These are phyloP conservation scores for Neuroterus valhalla DNA, from an alignment of 1,140 invertebrate genomes.

Conservation along the genomic window DNA sequence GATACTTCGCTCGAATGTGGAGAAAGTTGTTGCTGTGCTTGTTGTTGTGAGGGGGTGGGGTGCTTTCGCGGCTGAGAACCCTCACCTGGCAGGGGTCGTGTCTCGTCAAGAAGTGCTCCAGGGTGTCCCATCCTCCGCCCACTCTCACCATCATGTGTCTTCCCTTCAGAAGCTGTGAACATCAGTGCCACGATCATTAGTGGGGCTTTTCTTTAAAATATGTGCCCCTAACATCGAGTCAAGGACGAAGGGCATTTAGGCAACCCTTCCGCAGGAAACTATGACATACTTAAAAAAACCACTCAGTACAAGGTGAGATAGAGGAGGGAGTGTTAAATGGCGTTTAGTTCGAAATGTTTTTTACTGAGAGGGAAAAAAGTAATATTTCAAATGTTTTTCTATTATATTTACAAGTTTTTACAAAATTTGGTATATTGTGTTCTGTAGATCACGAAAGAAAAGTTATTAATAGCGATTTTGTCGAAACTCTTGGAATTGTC, in stretches of 20 bases:
- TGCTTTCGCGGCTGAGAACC: slow-evolving; percentile 76
- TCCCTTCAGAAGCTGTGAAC: slow-evolving; percentile 85
- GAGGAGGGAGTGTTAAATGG: too few relatives aligned
- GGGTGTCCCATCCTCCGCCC: slow-evolving; percentile 93
- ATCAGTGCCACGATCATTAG: slow-evolving; percentile 37
- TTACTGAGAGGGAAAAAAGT: too few relatives aligned
- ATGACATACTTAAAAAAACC: too few relatives aligned
- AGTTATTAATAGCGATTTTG: too few relatives aligned
- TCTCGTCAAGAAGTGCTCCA: slow-evolving; percentile 92
- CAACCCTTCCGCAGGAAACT: neutral
- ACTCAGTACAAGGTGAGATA: too few relatives aligned
- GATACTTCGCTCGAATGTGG: slow-evolving; percentile 84
- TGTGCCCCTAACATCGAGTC: neutral
- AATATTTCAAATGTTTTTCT: too few relatives aligned
- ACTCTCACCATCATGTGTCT: slow-evolving; percentile 95
- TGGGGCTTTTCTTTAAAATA: neutral
- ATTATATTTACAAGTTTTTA: too few relatives aligned
- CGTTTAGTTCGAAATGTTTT: too few relatives aligned
- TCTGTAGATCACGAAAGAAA: too few relatives aligned
- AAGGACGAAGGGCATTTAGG: slow-evolving; percentile 1
- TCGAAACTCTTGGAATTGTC: too few relatives aligned
- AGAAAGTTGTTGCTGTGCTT: slow-evolving; percentile 77
- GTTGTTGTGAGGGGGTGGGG: slow-evolving; percentile 62
- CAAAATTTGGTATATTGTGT: too few relatives aligned
- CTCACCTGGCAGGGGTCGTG: slow-evolving; percentile 93